Percentiles rank a stretch among this genome's conserved stretches.
Evolutionary conservation across 2,113 vertebrate genomes (phyloP).

Genomic region (Semicossyphus pulcher): DNA sequence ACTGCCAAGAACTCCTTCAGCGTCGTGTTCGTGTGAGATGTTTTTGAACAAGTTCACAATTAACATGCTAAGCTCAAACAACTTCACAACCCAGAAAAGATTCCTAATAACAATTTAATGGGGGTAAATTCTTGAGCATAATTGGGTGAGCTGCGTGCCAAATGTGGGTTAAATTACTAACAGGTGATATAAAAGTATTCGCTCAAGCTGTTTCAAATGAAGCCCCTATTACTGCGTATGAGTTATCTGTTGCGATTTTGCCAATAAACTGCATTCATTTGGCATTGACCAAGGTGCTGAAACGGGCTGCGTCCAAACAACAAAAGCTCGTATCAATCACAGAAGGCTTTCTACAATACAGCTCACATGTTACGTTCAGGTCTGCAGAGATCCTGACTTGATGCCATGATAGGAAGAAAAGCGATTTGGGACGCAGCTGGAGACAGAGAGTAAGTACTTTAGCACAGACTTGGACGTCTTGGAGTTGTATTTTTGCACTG

Average conservation of each 20-base stretch:
- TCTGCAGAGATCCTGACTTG: constrained; percentile 39
- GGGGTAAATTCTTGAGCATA: constrained; percentile 5
- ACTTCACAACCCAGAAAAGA: constrained; percentile 12
- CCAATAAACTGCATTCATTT: constrained; percentile 15
- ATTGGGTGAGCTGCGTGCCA: not conserved
- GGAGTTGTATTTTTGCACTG: constrained; percentile 8
- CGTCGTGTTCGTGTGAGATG: constrained; percentile 14
- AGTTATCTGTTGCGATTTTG: not conserved
- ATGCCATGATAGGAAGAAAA: constrained; percentile 53
- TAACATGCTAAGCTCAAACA: constrained; percentile 23
- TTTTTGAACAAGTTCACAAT: constrained; percentile 21
- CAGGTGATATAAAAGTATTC: constrained; percentile 12
- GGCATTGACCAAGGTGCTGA: constrained; percentile 11
- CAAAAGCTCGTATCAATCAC: constrained; percentile 5
- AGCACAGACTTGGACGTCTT: constrained; percentile 52
- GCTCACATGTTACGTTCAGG: constrained; percentile 10
- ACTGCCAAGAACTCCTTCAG: constrained; percentile 31
- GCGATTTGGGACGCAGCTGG: constrained; percentile 53
- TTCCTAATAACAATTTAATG: constrained; percentile 23
- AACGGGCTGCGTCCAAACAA: not conserved
- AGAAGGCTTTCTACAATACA: not conserved
- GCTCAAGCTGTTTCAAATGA: not conserved
- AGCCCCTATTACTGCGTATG: too few species aligned
- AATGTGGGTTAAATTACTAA: constrained; percentile 18
- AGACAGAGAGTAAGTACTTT: constrained; percentile 64